These are phyloP conservation scores for Ischnus inquisitorius DNA, from an alignment of 2,888 invertebrate genomes.

Conservation along the genomic window DNA sequence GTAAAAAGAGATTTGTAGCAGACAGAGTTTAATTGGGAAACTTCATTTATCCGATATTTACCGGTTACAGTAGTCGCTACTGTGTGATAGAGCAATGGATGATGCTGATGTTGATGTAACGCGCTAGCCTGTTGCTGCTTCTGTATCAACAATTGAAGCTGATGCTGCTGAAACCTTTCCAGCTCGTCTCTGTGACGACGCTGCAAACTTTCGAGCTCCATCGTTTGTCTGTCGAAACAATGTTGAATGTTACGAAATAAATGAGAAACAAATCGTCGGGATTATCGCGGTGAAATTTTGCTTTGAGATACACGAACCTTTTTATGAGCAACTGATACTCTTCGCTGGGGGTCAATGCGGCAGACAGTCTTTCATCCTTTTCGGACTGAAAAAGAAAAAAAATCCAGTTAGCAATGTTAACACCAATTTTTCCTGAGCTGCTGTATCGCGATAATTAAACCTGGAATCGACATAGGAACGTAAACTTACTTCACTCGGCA, in stretches of 20 bases:
- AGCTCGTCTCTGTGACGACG: conserved; percentile 84
- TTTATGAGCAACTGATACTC: conserved; percentile 84
- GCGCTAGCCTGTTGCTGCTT: conserved; percentile 84
- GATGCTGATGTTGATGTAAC: conserved; percentile 83
- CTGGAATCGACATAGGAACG: too few relatives aligned
- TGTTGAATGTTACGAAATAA: background rate
- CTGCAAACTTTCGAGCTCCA: conserved; percentile 85
- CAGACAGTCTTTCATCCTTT: conserved; percentile 79
- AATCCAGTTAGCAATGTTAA: conserved; percentile 6
- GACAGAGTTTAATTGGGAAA: background rate
- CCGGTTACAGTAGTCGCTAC: conserved; percentile 80
- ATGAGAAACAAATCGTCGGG: background rate
- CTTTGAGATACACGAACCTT: conserved; percentile 73
- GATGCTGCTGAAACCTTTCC: conserved; percentile 84
- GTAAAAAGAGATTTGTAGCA: too few relatives aligned
- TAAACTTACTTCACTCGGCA: conserved; percentile 78
- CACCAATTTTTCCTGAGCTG: background rate
- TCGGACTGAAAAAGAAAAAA: conserved; percentile 74
- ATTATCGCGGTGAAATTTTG: background rate
- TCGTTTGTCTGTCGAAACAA: conserved; percentile 82
- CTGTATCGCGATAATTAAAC: too few relatives aligned
- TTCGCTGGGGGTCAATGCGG: conserved; percentile 82
- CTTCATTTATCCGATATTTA: conserved; percentile 62
- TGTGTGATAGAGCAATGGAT: conserved; percentile 82
- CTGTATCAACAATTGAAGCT: conserved; percentile 82